A percentile compares a stretch with the other conserved stretches of the same genome.
Conservation (phyloP, 2,113 vertebrate genomes). For the Empidonax alnorum region DNA sequence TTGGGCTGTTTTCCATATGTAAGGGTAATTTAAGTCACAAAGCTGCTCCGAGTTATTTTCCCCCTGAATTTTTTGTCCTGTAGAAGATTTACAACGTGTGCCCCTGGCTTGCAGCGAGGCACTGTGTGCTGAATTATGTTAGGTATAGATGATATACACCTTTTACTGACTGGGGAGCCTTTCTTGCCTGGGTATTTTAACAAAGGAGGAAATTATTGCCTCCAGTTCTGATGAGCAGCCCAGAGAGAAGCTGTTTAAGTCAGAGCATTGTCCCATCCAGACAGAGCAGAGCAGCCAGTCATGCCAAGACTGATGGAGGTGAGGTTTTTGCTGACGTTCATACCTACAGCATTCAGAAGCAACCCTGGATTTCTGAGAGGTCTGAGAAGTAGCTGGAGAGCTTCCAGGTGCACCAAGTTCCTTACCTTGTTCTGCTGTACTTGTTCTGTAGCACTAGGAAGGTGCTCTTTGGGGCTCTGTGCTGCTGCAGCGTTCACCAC, state of each 20-base stretch:
- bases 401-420: neutral
- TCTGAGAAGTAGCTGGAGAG: neutral
- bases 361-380: neutral
- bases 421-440: rapidly evolving
- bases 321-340: neutral
- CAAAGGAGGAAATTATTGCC: neutral
- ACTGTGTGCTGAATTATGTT: neutral
- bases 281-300: neutral
- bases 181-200: neutral
- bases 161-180: neutral
- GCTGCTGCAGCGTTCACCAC: neutral
- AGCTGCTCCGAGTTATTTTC: neutral
- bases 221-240: neutral
- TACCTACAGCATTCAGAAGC: neutral
- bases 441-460: neutral
- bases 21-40: neutral
- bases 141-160: neutral
- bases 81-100: neutral
- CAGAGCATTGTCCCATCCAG: neutral
- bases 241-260: neutral
- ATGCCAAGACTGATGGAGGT: neutral
- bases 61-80: neutral
- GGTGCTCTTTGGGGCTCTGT: neutral
- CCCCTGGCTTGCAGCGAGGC: neutral
- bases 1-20: neutral